phyloP scores from a whole-genome alignment of 2,113 vertebrate species.

The Nansenia antarctica region DNA sequence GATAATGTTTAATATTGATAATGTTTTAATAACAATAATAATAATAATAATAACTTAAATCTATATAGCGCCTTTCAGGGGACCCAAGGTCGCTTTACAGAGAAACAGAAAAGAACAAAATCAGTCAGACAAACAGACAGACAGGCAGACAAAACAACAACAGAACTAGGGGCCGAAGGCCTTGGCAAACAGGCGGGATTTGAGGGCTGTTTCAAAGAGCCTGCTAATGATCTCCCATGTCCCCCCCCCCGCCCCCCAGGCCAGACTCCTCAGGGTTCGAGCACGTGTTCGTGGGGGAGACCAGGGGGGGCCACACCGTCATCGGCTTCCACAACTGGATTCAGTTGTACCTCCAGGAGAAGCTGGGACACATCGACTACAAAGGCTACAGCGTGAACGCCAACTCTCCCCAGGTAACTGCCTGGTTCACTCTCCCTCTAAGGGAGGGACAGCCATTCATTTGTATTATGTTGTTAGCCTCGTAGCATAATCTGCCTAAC shows the following conservation, averaged over 20 bases:
- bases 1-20: too few relatives aligned
- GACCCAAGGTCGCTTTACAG: too few relatives aligned
- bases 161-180: too few relatives aligned
- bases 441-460: not conserved
- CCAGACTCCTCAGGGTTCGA: conserved; percentile 83
- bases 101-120: too few relatives aligned
- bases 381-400: conserved; percentile 75
- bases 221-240: not conserved
- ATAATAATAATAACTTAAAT: too few relatives aligned
- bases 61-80: too few relatives aligned
- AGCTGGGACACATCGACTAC: conserved; percentile 80
- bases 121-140: too few relatives aligned
- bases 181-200: too few relatives aligned
- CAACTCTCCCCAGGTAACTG: conserved; percentile 69
- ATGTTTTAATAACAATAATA: too few relatives aligned
- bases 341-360: conserved; percentile 81
- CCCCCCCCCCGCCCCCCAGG: conserved; percentile 39
- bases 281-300: conserved; percentile 83
- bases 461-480: not conserved
- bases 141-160: too few relatives aligned
- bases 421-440: not conserved
- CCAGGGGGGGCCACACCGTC: conserved; percentile 72
- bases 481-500: too few relatives aligned
- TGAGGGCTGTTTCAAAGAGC: too few relatives aligned
- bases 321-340: conserved; percentile 85